These are phyloP conservation scores for Toxotes chatareus DNA, from an alignment of 2,113 vertebrate species.

Conservation along the genomic window DNA sequence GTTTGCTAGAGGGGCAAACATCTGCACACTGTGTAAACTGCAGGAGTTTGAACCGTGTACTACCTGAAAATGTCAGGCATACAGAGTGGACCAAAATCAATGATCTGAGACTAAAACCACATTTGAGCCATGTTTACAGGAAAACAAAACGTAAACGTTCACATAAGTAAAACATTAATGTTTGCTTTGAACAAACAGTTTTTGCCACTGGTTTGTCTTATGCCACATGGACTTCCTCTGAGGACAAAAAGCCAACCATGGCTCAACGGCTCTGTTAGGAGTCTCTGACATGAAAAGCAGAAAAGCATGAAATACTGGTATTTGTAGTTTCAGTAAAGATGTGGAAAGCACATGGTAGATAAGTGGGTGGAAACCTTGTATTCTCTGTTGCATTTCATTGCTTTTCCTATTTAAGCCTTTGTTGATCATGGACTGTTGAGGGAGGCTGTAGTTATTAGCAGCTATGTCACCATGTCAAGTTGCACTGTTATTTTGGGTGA, in stretches of 20 bases:
- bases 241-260: constrained; percentile 18
- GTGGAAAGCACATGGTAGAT: constrained; percentile 3
- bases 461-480: neutral
- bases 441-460: constrained; percentile 1
- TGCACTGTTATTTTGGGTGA: neutral
- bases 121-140: constrained; percentile 28
- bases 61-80: constrained; percentile 15
- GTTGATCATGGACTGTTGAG: neutral
- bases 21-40: neutral
- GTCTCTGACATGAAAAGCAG: constrained; percentile 36
- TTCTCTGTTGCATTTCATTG: neutral
- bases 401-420: neutral
- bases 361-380: neutral
- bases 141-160: constrained; percentile 16
- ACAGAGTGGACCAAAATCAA: constrained; percentile 40
- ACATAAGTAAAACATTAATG: neutral
- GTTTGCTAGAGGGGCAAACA: constrained; percentile 10
- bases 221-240: constrained; percentile 28
- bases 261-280: constrained; percentile 21
- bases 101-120: constrained; percentile 39
- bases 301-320: constrained; percentile 19
- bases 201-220: constrained; percentile 42
- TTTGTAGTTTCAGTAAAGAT: constrained; percentile 15
- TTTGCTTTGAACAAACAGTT: constrained; percentile 12
- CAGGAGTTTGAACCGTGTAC: constrained; percentile 20